A percentile compares a stretch with the other conserved stretches of the same genome.
Conservation (phyloP, 2,113 vertebrate species). For the Leucopsar rothschildi region DNA sequence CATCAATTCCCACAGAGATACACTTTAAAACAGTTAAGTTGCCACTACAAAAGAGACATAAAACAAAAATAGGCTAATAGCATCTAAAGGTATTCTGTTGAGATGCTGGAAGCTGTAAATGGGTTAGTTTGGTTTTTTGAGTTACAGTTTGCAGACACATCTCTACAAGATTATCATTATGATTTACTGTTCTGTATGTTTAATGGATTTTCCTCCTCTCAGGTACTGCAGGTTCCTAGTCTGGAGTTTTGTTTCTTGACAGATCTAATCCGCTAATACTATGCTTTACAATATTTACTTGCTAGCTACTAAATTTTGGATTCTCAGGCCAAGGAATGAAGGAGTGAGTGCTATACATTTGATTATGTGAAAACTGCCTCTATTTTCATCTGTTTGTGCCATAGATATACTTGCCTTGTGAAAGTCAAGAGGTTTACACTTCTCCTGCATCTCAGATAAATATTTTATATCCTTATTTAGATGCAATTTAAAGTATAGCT, state of each 20-base stretch:
- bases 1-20: conserved; percentile 54
- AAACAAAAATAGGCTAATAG: conserved; percentile 43
- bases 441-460: not conserved
- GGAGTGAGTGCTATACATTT: not conserved
- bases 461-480: not conserved
- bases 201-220: conserved; percentile 22
- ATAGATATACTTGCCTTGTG: not conserved
- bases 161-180: conserved; percentile 41
- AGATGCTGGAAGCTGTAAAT: conserved; percentile 43
- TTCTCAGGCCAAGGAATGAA: not conserved
- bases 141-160: conserved; percentile 48
- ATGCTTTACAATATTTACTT: conserved; percentile 9
- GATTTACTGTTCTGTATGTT: conserved; percentile 37
- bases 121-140: conserved; percentile 51
- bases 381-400: not conserved
- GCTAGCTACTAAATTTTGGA: conserved; percentile 13
- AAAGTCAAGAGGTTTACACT: not conserved
- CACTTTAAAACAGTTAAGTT: conserved; percentile 33
- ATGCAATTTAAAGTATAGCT: not conserved
- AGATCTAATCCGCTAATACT: conserved; percentile 14
- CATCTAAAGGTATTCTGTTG: conserved; percentile 30
- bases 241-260: not conserved
- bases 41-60: conserved; percentile 4
- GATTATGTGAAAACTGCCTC: conserved; percentile 28
- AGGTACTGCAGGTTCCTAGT: conserved; percentile 32